Evolutionary conservation across 2,797 vertebrate genomes (phyloP), one percentile per base, ranked within the genome.

Genomic region (Hippocampus kuda): DNA sequence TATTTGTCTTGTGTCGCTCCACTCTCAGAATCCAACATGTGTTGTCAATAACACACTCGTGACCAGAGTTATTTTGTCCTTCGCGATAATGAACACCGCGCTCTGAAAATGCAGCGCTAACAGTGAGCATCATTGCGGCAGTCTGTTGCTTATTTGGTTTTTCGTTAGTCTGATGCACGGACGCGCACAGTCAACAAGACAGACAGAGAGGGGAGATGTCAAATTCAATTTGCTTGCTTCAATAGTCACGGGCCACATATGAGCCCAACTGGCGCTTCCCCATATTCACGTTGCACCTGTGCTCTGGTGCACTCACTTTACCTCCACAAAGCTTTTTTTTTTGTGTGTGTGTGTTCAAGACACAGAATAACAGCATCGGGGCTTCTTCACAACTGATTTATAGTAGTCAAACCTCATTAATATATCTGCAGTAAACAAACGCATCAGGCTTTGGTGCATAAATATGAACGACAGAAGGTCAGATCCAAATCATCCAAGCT

Each of bases 221-320:
- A 79, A 75, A 38, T 79, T 82, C 68, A 56, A 81, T 84, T 20
- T 54, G 64, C 65, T 70, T 75, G 77, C 73, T 83, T 85, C 75
- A 79, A 67, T 73, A 71, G 71, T 72, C 79, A 81, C 72, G 69
- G 76, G 59, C 75, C 72, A 79, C 72, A 72, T 76, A 38, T 65
- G 38, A 75, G 73, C 42, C 44, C 26, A 65, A 65, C 48, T 48
- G 63, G 24, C 63, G 13, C 24, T 1, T 65, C 24, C 63, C 24
- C 44, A 27, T 72, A 56, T 72, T 67, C 79, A 44, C n/a, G 70
- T 67, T 73, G 78, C 83, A 87, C 81, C 86, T 84, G 63, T 48
- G 63, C 44, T 65, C 63, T 48, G 24, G 8, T 71, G 65, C 66
- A 68, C 34, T 74, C 74, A 78, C 72, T 74, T 38, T 57, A 42